These are phyloP conservation scores for Bucco capensis DNA, from an alignment of 2,113 vertebrate species.

Conservation along the genomic window DNA sequence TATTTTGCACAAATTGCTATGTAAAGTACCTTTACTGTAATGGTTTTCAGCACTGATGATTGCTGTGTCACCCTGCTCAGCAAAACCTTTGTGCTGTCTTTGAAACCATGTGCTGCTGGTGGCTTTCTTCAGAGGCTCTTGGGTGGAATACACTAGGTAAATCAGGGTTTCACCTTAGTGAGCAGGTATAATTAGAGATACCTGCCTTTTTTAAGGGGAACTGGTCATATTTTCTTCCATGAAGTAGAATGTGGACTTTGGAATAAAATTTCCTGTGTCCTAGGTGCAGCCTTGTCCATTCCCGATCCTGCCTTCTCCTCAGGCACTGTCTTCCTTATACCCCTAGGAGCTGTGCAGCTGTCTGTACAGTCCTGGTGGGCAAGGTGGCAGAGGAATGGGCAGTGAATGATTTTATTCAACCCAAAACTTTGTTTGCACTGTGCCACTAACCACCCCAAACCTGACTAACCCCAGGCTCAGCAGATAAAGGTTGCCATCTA, in stretches of 20 bases:
- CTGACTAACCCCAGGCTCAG: background rate
- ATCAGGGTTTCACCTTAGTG: background rate
- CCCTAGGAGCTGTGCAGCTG: background rate
- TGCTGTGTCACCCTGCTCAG: background rate
- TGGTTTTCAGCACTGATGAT: background rate
- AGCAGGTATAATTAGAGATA: background rate
- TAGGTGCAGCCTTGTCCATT: background rate
- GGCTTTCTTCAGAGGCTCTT: background rate
- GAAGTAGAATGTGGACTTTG: background rate
- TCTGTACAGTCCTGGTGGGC: background rate
- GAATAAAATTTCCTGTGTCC: background rate
- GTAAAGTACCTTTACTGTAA: background rate
- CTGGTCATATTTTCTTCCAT: background rate
- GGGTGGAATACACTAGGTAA: background rate
- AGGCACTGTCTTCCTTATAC: accelerated
- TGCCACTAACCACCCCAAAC: background rate
- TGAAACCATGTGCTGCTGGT: background rate
- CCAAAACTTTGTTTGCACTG: background rate
- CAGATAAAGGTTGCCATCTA: conserved; percentile 59
- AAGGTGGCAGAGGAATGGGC: background rate
- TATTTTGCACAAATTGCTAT: background rate
- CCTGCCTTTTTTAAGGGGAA: background rate
- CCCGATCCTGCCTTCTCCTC: background rate
- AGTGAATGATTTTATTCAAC: background rate
- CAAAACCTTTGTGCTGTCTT: background rate